These are phyloP conservation scores for Peromyscus eremicus DNA, from an alignment of 2,797 vertebrate genomes.

Conservation along the genomic window DNA sequence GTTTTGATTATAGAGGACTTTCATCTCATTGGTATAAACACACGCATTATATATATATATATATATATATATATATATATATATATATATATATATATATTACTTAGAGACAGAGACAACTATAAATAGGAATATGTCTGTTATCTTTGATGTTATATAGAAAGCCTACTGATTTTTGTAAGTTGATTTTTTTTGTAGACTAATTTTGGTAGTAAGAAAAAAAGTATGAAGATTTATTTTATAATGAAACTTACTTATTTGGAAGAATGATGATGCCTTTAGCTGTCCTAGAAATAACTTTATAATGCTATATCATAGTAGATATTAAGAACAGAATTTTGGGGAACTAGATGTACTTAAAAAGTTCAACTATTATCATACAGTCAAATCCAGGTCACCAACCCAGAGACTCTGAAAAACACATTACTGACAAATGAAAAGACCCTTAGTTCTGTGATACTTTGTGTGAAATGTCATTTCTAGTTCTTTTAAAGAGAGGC, in stretches of 20 bases:
- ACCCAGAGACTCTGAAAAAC: neutral
- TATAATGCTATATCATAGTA: neutral
- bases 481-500: conserved; percentile 11
- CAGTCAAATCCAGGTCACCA: neutral
- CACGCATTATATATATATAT: neutral
- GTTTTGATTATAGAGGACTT: neutral
- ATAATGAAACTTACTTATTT: neutral
- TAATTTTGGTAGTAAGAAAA: neutral
- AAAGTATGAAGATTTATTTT: neutral
- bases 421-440: neutral
- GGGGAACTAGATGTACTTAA: neutral
- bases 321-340: neutral
- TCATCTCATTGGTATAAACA: neutral
- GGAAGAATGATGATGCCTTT: neutral
- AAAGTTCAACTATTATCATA: neutral
- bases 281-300: neutral
- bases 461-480: neutral
- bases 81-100: no score
- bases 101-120: neutral
- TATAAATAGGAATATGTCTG: neutral
- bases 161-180: neutral
- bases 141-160: neutral
- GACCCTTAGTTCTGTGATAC: neutral
- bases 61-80: neutral
- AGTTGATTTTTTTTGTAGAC: neutral